Conservation (phyloP, 2,888 invertebrate species). For the Penaeus monodon region DNA sequence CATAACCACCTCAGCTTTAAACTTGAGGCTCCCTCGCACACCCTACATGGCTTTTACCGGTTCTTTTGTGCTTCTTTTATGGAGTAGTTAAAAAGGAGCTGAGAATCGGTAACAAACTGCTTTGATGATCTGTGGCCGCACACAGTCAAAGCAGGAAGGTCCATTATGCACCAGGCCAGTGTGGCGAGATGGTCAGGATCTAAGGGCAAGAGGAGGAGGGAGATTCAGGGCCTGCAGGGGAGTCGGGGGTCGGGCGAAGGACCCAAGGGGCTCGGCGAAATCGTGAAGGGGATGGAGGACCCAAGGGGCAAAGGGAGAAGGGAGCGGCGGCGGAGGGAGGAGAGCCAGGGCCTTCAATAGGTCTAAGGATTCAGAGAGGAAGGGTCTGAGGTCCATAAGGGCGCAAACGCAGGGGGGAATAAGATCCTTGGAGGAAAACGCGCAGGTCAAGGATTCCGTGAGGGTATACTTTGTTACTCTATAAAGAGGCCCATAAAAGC, state of each 20-base stretch:
- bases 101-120: neutral
- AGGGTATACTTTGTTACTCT: too few relatives aligned
- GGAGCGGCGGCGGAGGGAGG: neutral
- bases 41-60: slow-evolving; percentile 5
- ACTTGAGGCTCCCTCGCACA: neutral
- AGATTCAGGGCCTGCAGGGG: neutral
- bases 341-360: neutral
- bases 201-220: neutral
- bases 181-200: neutral
- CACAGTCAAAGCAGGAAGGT: neutral
- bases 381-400: neutral
- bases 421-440: too few relatives aligned
- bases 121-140: neutral
- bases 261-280: neutral
- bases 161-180: neutral
- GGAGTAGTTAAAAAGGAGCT: slow-evolving; percentile 1
- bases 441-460: too few relatives aligned
- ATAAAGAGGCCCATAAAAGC: too few relatives aligned
- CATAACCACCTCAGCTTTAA: neutral
- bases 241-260: neutral
- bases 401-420: neutral
- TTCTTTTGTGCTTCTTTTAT: slow-evolving; percentile 15
- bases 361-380: neutral
- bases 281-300: neutral
- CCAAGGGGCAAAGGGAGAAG: neutral